phyloP scores from a whole-genome alignment of 2,113 vertebrate species.

The Lethenteron reissneri region DNA sequence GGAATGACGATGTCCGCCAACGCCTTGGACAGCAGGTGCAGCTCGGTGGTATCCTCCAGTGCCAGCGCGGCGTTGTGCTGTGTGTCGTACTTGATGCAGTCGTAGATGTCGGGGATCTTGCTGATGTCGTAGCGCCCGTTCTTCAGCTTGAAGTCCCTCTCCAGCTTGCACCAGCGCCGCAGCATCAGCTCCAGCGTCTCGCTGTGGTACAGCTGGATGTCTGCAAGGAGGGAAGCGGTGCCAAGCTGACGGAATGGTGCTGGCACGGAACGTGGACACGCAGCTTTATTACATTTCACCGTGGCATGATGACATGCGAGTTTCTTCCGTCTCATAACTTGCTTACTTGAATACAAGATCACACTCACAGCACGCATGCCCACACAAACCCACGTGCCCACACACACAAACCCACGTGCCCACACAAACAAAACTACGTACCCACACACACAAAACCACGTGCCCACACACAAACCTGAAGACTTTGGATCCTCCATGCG shows the following conservation, averaged over 20 bases:
- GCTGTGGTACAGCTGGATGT: slow-evolving; percentile 84
- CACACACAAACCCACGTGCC: too few species aligned
- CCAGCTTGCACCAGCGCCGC: slow-evolving; percentile 85
- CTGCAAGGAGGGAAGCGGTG: slow-evolving; percentile 15
- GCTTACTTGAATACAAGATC: too few species aligned
- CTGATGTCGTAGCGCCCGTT: slow-evolving; percentile 87
- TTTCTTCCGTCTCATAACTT: too few species aligned
- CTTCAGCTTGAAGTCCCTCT: slow-evolving; percentile 80
- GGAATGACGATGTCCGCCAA: slow-evolving; percentile 80
- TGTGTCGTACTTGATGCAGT: slow-evolving; percentile 88
- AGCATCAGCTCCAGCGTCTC: slow-evolving; percentile 88
- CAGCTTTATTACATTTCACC: not conserved
- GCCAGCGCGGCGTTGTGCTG: slow-evolving; percentile 64
- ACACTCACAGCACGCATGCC: too few species aligned
- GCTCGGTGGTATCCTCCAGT: slow-evolving; percentile 63
- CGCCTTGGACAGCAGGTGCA: slow-evolving; percentile 62
- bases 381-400: too few species aligned
- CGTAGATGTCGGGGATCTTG: slow-evolving; percentile 90
- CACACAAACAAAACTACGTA: too few species aligned
- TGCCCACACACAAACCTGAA: slow-evolving; percentile 30
- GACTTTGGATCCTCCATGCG: slow-evolving; percentile 68
- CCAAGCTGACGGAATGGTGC: slow-evolving; percentile 10
- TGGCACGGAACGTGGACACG: not conserved
- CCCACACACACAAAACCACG: too few species aligned
- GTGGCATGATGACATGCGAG: too few species aligned